Conservation (phyloP, 2,113 vertebrate species). For the Scopus umbretta region DNA sequence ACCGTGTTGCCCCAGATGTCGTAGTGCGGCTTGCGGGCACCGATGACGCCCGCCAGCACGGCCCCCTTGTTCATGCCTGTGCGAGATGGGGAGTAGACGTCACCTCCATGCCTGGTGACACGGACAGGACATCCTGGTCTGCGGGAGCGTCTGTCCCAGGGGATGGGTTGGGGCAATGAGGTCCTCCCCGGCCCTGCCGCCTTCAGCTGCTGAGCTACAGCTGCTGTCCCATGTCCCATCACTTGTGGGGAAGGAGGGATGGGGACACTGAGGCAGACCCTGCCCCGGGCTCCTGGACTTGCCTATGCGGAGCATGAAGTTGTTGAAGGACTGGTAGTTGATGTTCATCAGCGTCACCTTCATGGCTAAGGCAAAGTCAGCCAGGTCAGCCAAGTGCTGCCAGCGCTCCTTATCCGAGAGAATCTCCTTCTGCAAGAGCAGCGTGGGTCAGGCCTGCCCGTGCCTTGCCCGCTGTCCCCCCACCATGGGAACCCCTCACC, state of each 20-base stretch:
- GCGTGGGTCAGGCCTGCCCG: neutral
- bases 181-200: too few species aligned
- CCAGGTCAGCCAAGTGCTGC: slow-evolving; percentile 92
- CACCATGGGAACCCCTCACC: neutral
- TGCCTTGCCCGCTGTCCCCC: accelerated
- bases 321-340: slow-evolving; percentile 98
- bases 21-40: slow-evolving; percentile 92
- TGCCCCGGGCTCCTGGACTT: neutral
- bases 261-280: neutral
- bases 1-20: slow-evolving; percentile 99
- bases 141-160: neutral
- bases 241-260: neutral
- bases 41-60: slow-evolving; percentile 91
- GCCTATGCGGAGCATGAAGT: slow-evolving; percentile 98
- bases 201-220: neutral
- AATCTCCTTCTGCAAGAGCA: slow-evolving; percentile 72
- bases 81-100: accelerated
- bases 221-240: neutral
- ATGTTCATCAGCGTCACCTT: slow-evolving; percentile 93
- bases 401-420: slow-evolving; percentile 83
- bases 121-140: neutral
- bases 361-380: slow-evolving; percentile 94
- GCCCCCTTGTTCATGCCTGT: slow-evolving; percentile 93
- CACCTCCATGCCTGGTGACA: neutral
- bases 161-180: neutral